Conservation (phyloP, 2,888 invertebrate species). For the Macaria liturata region DNA sequence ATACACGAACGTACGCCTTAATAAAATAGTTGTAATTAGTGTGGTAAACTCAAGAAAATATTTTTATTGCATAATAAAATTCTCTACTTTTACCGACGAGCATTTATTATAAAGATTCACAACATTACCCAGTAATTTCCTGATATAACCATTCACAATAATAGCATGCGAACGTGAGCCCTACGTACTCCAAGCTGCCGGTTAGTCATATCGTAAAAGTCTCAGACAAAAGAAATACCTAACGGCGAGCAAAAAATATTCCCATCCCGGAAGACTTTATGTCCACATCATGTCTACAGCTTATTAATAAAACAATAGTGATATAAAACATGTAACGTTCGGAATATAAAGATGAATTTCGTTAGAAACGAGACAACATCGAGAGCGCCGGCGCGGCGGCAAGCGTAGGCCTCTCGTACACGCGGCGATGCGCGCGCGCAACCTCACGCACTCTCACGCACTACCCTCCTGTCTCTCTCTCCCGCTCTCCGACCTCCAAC, state of each 20-base stretch:
- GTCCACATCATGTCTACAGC: slow-evolving; percentile 28
- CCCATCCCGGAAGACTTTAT: slow-evolving; percentile 33
- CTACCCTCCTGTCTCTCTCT: slow-evolving; percentile 9
- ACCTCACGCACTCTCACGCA: slow-evolving; percentile 39
- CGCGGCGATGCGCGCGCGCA: slow-evolving; percentile 36
- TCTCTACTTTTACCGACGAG: background rate
- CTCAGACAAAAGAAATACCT: slow-evolving; percentile 8
- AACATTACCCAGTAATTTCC: slow-evolving; percentile 2
- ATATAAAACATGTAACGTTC: slow-evolving; percentile 33
- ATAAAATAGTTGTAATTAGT: too few relatives aligned
- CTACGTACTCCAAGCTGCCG: slow-evolving; percentile 4
- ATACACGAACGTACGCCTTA: too few relatives aligned
- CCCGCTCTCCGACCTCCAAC: slow-evolving; percentile 26
- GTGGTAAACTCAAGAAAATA: too few relatives aligned
- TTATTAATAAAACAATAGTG: slow-evolving; percentile 31
- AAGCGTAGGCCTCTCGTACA: background rate
- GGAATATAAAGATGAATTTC: slow-evolving; percentile 37
- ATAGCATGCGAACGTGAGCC: slow-evolving; percentile 7
- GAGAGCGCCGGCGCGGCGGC: slow-evolving; percentile 25
- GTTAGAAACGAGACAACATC: slow-evolving; percentile 39
- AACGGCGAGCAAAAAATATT: slow-evolving; percentile 19
- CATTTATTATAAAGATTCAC: slow-evolving; percentile 1
- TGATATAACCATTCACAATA: slow-evolving; percentile 8
- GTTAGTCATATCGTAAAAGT: slow-evolving; percentile 14
- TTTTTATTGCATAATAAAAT: too few relatives aligned